phyloP scores from a whole-genome alignment of 2,113 vertebrate genomes.

The Rattus rattus region DNA sequence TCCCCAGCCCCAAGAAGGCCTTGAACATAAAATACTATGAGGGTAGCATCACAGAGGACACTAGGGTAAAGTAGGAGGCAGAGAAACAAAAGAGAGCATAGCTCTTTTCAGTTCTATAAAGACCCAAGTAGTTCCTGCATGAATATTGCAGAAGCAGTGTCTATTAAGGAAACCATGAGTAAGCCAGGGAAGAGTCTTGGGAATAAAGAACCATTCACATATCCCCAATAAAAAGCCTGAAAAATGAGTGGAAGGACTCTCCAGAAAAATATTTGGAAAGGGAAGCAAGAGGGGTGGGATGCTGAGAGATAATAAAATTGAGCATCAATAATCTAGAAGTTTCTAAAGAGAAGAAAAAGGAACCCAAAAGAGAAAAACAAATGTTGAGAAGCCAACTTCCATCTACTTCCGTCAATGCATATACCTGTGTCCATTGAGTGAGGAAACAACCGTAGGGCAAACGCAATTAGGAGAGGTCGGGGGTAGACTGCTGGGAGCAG shows the following conservation, averaged over 20 bases:
- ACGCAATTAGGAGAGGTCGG: not conserved
- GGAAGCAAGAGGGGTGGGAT: too few relatives aligned
- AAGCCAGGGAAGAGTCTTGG: not conserved
- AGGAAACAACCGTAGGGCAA: not conserved
- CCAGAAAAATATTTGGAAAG: not conserved
- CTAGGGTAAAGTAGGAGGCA: not conserved
- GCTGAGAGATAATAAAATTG: slow-evolving; percentile 26
- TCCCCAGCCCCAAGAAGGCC: not conserved
- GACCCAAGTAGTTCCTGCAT: not conserved
- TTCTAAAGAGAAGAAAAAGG: not conserved
- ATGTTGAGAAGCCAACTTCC: not conserved
- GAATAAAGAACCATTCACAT: not conserved
- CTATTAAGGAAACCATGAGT: not conserved
- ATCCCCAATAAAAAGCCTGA: not conserved
- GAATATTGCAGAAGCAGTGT: not conserved
- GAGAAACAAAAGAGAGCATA: not conserved
- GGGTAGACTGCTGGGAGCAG: not conserved
- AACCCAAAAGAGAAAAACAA: slow-evolving; percentile 14
- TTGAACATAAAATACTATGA: not conserved
- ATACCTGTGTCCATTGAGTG: not conserved
- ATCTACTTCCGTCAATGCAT: not conserved
- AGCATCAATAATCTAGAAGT: not conserved
- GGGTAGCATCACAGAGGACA: not conserved
- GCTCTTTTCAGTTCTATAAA: not conserved
- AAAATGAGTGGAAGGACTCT: slow-evolving; percentile 7